These are phyloP conservation scores for Actias luna DNA, from an alignment of 2,888 invertebrate species.

Conservation along the genomic window DNA sequence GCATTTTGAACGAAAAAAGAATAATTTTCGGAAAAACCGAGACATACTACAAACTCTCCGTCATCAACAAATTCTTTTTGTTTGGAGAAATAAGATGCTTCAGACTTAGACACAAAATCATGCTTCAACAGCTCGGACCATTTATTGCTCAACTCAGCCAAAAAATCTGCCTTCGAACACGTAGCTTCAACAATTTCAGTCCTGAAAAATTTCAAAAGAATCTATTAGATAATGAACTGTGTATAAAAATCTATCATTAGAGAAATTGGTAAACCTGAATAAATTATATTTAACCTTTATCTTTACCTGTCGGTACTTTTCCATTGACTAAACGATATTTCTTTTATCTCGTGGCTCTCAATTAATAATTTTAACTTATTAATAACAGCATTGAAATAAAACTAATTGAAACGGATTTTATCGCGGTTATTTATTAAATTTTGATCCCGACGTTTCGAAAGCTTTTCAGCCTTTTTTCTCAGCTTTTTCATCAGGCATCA, in stretches of 20 bases:
- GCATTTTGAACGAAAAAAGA: slow-evolving; percentile 11
- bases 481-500: too few relatives aligned
- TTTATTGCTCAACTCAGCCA: slow-evolving; percentile 13
- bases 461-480: too few relatives aligned
- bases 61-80: slow-evolving; percentile 13
- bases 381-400: too few relatives aligned
- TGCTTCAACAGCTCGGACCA: slow-evolving; percentile 10
- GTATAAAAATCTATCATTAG: slow-evolving; percentile 11
- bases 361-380: slow-evolving; percentile 14
- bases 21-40: slow-evolving; percentile 11
- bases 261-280: background rate
- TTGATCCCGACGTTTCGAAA: too few relatives aligned
- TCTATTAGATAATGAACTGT: slow-evolving; percentile 9
- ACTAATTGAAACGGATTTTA: too few relatives aligned
- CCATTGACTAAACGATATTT: slow-evolving; percentile 9
- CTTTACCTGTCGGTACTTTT: slow-evolving; percentile 14
- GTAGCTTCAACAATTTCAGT: slow-evolving; percentile 13
- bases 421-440: too few relatives aligned
- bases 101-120: slow-evolving; percentile 11
- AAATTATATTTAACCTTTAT: slow-evolving; percentile 9
- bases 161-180: slow-evolving; percentile 10
- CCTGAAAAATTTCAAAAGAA: slow-evolving; percentile 12
- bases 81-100: slow-evolving; percentile 12
- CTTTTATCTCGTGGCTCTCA: slow-evolving; percentile 12
- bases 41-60: slow-evolving; percentile 11